Evolutionary conservation across 2,888 invertebrate species (phyloP), one percentile per base, ranked within the genome.

Genomic region (Eupithecia tripunctaria): DNA sequence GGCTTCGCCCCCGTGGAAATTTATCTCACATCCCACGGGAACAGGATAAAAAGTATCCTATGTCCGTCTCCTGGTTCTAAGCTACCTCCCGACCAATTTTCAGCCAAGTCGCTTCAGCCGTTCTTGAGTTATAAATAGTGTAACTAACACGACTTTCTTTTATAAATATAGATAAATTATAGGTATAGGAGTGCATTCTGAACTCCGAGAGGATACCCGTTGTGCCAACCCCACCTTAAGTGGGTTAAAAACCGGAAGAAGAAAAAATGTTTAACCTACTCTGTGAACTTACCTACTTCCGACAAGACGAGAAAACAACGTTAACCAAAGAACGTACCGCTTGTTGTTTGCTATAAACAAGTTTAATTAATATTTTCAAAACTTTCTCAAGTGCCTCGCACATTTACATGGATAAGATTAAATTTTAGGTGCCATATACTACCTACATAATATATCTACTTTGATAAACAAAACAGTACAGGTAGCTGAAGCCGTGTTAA

Each of bases 311-410:
- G 56, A 5, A 32, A 62, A 67, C 25, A 63, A 67, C 64, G 27
- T 36, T 21, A 25, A n/a, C 62, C 32, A 47, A 65, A 47, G 64
- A 66, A 43, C 32, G 56, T 70, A 60, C 68, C 32, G 72, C 68
- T 76, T 72, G 72, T 67, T 71, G 47, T 72, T 63, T 66, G 32
- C 69, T 29, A 43, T 60, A 69, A 72, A 72, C 76, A 77, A 75
- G 68, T 78, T 77, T 78, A 78, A 80, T 77, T 77, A 77, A 76
- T 74, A 75, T 77, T 76, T 80, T 73, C 68, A 73, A 75, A 76
- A 75, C 75, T 79, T 79, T 69, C 43, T 43, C 60, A 72, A 67
- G 68, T 59, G 56, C 62, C 65, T 71, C 65, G 62, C 67, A 66
- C 73, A 71, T 72, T 76, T 64, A 43, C 65, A 62, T 60, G 70